These are phyloP conservation scores for Picathartes gymnocephalus DNA, from an alignment of 2,113 vertebrate species.

Conservation along the genomic window DNA sequence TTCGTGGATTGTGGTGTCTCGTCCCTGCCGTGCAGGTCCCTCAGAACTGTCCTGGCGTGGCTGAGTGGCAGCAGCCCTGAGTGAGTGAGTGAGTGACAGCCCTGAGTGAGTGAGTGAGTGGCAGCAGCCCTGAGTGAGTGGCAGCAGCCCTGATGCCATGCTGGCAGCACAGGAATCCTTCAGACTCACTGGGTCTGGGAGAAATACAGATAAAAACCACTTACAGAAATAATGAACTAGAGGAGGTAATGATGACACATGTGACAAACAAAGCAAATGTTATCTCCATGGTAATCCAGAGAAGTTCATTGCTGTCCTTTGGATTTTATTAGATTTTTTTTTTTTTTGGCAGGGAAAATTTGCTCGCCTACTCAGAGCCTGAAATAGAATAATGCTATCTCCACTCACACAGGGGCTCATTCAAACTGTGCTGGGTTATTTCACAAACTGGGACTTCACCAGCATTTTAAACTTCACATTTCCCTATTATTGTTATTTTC, in stretches of 20 bases:
- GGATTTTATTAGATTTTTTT: conserved; percentile 69
- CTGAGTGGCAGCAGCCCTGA: neutral
- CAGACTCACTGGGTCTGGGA: neutral
- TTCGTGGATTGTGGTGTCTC: conserved; percentile 24
- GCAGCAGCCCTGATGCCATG: neutral
- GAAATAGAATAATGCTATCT: conserved; percentile 64
- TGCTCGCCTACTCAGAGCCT: conserved; percentile 67
- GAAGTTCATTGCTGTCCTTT: conserved; percentile 68
- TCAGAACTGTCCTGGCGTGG: neutral
- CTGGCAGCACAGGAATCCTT: neutral
- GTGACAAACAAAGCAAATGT: conserved; percentile 69
- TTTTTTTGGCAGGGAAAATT: conserved; percentile 62
- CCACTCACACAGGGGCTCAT: conserved; percentile 48
- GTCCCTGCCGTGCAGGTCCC: neutral
- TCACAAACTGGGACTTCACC: conserved; percentile 17
- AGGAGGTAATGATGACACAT: conserved; percentile 63
- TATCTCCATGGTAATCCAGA: conserved; percentile 75
- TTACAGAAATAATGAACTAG: conserved; percentile 11
- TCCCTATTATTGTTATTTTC: neutral
- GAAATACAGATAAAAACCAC: conserved; percentile 30
- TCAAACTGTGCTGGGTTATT: neutral
- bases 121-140: no score
- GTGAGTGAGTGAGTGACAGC: no score
- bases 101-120: no score
- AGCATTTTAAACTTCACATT: neutral